Evolutionary conservation across 2,113 vertebrate genomes (phyloP), one percentile per base, ranked within the genome.

Genomic region (Anser cygnoides): DNA sequence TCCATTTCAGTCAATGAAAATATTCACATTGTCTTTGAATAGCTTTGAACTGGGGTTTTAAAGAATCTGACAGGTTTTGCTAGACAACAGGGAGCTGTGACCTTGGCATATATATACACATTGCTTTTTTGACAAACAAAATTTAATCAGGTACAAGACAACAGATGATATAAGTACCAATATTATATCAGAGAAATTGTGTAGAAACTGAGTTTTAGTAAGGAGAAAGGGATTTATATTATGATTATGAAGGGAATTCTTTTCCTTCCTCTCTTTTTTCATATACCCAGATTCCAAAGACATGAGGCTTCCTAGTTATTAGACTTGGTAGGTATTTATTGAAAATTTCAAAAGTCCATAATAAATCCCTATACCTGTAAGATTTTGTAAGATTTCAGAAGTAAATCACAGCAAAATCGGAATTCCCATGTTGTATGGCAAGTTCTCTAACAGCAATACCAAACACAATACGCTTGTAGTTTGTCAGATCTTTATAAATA

Each of bases 1-100:
- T 35, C 49, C 43, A n/a, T 65, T 76, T 71, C 80, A 90, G 76
- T 75, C 83, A 72, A 43, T 57, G 72, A 61, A 94, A 95, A 96
- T 74, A 90, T 54, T 89, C 85, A 62, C 13, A 10, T 13, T 54
- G 35, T 26, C 57, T 75, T 58, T 35, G 76, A 43, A 84, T 4
- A 78, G 39, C 68, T 94, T 44, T 70, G 90, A 88, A 61, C 2
- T 17, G 52, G 39, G 61, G 46, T 81, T 93, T 88, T 61, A 52
- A 89, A 92, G 73, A 68, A 71, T 10, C 37, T 52, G 46, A 39
- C 73, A 78, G 79, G 22, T 37, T 39, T 31, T 63, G 72, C 61
- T 33, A 7, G 58, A 46, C 55, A 52, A 31, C 0, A 63, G 71
- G 72, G 29, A 76, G 87, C 46, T 71, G 12, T 75, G 85, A 84